phyloP scores from a whole-genome alignment of 2,113 vertebrate species.

The Catharus bicknelli region DNA sequence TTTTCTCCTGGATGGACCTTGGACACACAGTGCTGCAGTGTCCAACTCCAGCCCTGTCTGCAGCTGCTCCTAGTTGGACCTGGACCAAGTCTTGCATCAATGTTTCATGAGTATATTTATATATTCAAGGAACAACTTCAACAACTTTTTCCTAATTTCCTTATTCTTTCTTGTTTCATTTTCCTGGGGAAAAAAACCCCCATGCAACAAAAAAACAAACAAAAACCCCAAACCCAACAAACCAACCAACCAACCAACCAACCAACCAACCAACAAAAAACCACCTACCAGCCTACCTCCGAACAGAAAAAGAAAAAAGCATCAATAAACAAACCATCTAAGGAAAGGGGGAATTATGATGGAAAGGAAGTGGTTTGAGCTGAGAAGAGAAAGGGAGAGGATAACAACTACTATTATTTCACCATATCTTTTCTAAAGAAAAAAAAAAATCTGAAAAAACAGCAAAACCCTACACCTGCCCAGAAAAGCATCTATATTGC shows the following conservation, averaged over 20 bases:
- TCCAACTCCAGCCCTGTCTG: background rate
- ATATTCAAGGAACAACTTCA: background rate
- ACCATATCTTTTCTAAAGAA: background rate
- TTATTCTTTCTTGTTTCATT: background rate
- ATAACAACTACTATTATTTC: background rate
- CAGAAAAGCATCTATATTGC: background rate
- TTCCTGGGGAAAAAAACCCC: background rate
- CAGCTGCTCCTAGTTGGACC: background rate
- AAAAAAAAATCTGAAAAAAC: background rate
- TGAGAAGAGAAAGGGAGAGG: background rate
- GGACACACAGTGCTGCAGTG: background rate
- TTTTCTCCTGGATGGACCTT: background rate
- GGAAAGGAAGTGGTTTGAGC: background rate
- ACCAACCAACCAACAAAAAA: background rate
- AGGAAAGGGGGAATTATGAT: background rate
- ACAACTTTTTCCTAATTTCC: background rate
- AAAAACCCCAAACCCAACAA: background rate
- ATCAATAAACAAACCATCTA: too few relatives aligned
- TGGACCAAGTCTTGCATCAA: fast-evolving
- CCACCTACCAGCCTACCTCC: background rate
- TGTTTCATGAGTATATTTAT: background rate
- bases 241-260: background rate
- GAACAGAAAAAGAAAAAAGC: fast-evolving
- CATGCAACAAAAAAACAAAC: too few relatives aligned
- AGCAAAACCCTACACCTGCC: background rate